Evolutionary conservation across 1,140 invertebrate species (phyloP).

Genomic region (Drosophila nannoptera): DNA sequence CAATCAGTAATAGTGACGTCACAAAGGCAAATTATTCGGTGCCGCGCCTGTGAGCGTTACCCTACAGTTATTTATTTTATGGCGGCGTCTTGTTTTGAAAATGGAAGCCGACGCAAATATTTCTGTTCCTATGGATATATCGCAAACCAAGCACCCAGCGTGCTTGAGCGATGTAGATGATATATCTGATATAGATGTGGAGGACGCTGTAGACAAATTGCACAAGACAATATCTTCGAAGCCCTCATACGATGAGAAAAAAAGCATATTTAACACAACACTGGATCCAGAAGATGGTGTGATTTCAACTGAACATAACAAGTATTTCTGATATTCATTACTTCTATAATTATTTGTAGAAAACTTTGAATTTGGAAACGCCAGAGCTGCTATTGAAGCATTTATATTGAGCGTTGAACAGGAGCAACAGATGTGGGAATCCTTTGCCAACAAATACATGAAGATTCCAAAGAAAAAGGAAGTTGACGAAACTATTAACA

Average conservation of each 20-base stretch:
- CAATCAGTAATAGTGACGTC: neutral
- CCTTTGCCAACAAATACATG: conserved; percentile 16
- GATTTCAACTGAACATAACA: neutral
- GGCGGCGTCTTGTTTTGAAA: conserved; percentile 9
- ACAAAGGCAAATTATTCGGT: neutral
- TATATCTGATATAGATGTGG: conserved; percentile 47
- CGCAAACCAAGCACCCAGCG: neutral
- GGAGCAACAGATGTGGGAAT: conserved; percentile 27
- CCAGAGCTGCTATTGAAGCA: conserved; percentile 7
- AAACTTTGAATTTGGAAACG: neutral
- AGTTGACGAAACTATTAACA: neutral
- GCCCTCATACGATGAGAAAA: conserved; percentile 2
- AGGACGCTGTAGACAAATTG: conserved; percentile 40
- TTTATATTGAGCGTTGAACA: conserved; percentile 2
- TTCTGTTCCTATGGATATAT: neutral
- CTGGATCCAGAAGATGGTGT: conserved; percentile 43
- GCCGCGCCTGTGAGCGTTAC: neutral
- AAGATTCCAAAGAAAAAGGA: neutral
- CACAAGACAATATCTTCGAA: conserved; percentile 41
- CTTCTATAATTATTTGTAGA: neutral
- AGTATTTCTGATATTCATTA: neutral
- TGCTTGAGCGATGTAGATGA: conserved; percentile 35
- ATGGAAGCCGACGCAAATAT: conserved; percentile 9
- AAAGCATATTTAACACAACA: conserved; percentile 46
- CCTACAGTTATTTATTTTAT: neutral